These are phyloP conservation scores for Muscidifurax raptorellus DNA, from an alignment of 1,140 invertebrate species.

Conservation along the genomic window DNA sequence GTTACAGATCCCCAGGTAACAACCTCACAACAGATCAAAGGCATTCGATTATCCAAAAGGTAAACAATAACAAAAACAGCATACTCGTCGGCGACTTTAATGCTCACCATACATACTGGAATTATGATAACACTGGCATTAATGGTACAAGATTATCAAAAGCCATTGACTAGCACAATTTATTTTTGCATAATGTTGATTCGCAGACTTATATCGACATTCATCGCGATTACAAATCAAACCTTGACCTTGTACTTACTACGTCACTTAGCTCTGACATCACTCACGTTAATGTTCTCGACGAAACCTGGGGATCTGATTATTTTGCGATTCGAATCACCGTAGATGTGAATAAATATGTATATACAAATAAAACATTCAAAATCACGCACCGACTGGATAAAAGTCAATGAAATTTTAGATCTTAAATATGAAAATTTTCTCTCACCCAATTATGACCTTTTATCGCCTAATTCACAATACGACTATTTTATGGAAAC, in stretches of 20 bases:
- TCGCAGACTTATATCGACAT: no score
- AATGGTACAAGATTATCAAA: not conserved
- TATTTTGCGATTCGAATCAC: slow-evolving; percentile 61
- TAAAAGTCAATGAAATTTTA: not conserved
- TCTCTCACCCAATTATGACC: not conserved
- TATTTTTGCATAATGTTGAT: no score
- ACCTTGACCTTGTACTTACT: no score
- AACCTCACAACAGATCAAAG: not conserved
- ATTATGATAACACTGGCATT: not conserved
- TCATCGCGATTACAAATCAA: no score
- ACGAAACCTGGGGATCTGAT: slow-evolving; percentile 62
- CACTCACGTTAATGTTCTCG: slow-evolving; percentile 57
- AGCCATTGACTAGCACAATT: not conserved
- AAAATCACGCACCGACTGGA: slow-evolving; percentile 45
- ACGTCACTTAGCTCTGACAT: slow-evolving; percentile 53
- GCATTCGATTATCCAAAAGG: no score
- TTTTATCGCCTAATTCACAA: not conserved
- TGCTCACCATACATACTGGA: not conserved
- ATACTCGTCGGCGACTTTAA: slow-evolving; percentile 18
- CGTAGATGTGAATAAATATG: slow-evolving; percentile 51
- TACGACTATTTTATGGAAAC: slow-evolving; percentile 46
- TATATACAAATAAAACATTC: slow-evolving; percentile 16
- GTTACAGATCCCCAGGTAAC: not conserved
- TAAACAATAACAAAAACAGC: no score
- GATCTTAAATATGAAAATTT: not conserved